Evolutionary conservation across 2,113 vertebrate species (phyloP).

Genomic region (Potamarius usumacintae): DNA sequence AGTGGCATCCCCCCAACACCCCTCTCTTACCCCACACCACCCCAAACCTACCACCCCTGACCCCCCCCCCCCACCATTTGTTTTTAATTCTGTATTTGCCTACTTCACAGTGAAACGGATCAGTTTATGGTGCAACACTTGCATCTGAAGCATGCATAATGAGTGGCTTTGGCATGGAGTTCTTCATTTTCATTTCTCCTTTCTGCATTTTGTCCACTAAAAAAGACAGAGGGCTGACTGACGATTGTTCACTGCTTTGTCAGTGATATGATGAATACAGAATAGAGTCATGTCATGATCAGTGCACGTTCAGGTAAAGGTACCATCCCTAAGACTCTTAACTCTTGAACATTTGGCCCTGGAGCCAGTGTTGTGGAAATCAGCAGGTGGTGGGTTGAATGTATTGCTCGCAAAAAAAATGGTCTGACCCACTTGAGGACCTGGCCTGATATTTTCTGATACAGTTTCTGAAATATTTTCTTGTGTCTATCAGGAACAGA

Average conservation of each 20-base stretch:
- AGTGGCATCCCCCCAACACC: not conserved
- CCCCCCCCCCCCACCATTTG: not conserved
- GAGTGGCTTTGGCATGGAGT: not conserved
- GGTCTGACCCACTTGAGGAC: not conserved
- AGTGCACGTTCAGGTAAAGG: not conserved
- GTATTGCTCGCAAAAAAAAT: not conserved
- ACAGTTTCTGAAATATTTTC: not conserved
- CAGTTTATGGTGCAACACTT: not conserved
- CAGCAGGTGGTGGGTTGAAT: conserved; percentile 15
- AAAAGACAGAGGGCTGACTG: not conserved
- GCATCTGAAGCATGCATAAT: conserved; percentile 3
- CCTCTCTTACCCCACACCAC: not conserved
- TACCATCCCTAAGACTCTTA: not conserved
- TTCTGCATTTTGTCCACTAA: not conserved
- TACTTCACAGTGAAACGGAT: not conserved
- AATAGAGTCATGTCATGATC: not conserved
- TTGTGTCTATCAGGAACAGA: not conserved
- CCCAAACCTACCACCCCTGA: not conserved
- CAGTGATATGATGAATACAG: not conserved
- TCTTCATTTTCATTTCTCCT: not conserved
- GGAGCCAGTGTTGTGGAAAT: not conserved
- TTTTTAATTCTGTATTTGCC: not conserved
- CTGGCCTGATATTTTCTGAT: conserved; percentile 6
- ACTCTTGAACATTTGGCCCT: not conserved
- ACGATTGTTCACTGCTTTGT: not conserved